Evolutionary conservation across 2,113 vertebrate species (phyloP).

Genomic region (Rhodinocichla rosea): DNA sequence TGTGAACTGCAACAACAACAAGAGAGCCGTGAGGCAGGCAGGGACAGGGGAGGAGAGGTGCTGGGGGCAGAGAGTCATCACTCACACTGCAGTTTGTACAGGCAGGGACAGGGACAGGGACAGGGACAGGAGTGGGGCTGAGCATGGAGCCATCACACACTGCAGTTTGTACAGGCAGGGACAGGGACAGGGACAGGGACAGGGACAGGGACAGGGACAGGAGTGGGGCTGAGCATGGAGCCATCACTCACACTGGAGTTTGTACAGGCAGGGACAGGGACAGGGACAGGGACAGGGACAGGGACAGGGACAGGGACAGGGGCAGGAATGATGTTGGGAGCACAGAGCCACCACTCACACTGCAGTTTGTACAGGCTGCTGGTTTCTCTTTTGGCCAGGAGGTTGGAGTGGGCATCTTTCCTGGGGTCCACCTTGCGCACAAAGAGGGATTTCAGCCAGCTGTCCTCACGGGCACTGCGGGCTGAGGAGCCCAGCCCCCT

Average conservation of each 20-base stretch:
- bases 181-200: no score
- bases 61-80: neutral
- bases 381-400: constrained; percentile 94
- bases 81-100: constrained; percentile 97
- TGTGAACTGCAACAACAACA: constrained; percentile 90
- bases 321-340: neutral
- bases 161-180: no score
- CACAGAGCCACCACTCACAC: constrained; percentile 75
- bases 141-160: no score
- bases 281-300: no score
- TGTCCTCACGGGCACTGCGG: constrained; percentile 81
- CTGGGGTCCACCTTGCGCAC: constrained; percentile 95
- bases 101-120: no score
- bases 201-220: no score
- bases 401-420: constrained; percentile 96
- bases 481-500: constrained; percentile 63
- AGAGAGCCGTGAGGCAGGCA: constrained; percentile 28
- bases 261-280: no score
- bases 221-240: no score
- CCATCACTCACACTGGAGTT: no score
- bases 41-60: neutral
- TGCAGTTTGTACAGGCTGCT: constrained; percentile 97
- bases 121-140: no score
- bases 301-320: neutral
- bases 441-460: constrained; percentile 96